A percentile compares a stretch with the other conserved stretches of the same genome.
phyloP scores from a whole-genome alignment of 64 coral and sea anemone genomes.

The Pachyseris speciosa region DNA sequence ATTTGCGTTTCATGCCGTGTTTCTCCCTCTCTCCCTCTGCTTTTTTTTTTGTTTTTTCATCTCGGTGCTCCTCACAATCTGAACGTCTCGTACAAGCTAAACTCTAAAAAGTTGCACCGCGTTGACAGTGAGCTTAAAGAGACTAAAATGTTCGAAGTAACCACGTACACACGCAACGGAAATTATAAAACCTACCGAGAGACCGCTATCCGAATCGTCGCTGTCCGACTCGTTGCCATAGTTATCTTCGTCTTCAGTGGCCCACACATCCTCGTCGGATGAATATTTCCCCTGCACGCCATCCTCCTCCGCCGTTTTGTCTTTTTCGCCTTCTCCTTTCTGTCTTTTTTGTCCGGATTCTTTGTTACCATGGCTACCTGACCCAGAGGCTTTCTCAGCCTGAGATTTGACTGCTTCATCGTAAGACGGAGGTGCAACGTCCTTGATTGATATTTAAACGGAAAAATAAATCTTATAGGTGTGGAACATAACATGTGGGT shows the following conservation, averaged over 20 bases:
- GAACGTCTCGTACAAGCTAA: no score
- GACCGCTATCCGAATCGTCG: neutral
- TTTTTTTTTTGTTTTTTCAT: no score
- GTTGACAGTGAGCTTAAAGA: no score
- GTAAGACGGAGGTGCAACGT: neutral
- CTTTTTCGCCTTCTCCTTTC: neutral
- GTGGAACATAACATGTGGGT: neutral
- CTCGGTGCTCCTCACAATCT: no score
- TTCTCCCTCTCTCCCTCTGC: no score
- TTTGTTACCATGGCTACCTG: neutral
- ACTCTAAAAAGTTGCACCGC: no score
- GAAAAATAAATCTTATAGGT: neutral
- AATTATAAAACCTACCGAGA: neutral
- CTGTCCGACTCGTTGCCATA: slow-evolving; percentile 20
- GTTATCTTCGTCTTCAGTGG: slow-evolving; percentile 41
- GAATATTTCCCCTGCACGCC: neutral
- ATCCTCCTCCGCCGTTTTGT: neutral
- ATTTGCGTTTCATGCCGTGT: no score
- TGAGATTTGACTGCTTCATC: neutral
- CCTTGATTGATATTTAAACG: neutral
- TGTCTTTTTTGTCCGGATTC: neutral
- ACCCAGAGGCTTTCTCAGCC: neutral
- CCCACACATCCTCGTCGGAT: slow-evolving; percentile 37
- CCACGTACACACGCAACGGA: no score
- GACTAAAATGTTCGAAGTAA: no score